These are phyloP conservation scores for Ptychodera flava DNA, from an alignment of 35 echinoderm and acorn worm species.

Conservation along the genomic window DNA sequence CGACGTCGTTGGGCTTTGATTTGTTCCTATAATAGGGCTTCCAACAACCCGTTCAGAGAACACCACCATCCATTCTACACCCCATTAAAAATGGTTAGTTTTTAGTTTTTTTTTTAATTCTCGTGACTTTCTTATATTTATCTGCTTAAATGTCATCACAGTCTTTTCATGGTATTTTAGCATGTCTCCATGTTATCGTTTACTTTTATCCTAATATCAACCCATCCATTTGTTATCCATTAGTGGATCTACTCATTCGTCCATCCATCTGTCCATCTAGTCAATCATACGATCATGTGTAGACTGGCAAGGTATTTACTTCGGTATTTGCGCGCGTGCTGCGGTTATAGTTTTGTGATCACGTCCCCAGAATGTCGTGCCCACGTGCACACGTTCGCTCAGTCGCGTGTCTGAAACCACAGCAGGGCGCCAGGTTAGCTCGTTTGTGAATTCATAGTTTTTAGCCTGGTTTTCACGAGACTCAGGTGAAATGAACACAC, in stretches of 20 bases:
- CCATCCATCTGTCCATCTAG: background rate
- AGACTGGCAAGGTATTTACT: background rate
- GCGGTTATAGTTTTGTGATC: background rate
- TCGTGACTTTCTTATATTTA: no score
- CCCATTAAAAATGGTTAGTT: background rate
- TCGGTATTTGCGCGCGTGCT: background rate
- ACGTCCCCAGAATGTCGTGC: background rate
- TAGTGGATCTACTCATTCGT: background rate
- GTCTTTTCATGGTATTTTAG: background rate
- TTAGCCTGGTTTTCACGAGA: background rate
- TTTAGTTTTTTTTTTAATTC: no score
- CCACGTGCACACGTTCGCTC: no score
- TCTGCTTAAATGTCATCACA: no score
- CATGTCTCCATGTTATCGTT: background rate
- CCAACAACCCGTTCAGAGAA: slow-evolving; percentile 5
- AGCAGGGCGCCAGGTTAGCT: no score
- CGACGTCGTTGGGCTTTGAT: background rate
- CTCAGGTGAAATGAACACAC: background rate
- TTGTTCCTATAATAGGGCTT: background rate
- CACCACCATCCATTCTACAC: slow-evolving; percentile 8
- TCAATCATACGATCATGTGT: background rate
- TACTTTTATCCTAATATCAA: background rate
- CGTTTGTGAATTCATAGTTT: background rate
- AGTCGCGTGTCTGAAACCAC: no score
- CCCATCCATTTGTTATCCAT: background rate